Conservation (phyloP, 2,113 vertebrate species). For the Etia nguti region DNA sequence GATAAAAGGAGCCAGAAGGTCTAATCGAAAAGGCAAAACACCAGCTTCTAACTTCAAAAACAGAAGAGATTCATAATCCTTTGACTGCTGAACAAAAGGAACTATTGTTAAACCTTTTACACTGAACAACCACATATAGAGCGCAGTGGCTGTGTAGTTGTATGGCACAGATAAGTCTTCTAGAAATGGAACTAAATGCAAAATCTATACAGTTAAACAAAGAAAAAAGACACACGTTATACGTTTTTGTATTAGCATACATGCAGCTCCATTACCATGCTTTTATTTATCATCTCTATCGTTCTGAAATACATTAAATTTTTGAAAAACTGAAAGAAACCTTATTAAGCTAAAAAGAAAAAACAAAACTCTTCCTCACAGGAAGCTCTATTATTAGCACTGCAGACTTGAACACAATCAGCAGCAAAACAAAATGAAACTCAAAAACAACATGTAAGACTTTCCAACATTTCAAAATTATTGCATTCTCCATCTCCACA, state of each 20-base stretch:
- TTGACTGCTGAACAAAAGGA: conserved; percentile 3
- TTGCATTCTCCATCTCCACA: conserved; percentile 13
- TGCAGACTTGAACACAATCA: neutral
- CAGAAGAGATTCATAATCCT: neutral
- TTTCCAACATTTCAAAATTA: conserved; percentile 44
- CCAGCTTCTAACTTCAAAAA: neutral
- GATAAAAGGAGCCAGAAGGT: conserved; percentile 27
- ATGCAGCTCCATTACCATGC: neutral
- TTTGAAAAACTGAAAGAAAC: neutral
- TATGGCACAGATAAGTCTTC: neutral
- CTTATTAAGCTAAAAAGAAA: neutral
- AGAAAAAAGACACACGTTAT: neutral
- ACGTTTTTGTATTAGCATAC: neutral
- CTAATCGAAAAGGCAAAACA: conserved; percentile 18
- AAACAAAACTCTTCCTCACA: neutral
- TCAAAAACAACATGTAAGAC: conserved; percentile 9
- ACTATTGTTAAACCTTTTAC: neutral
- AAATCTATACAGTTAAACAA: neutral
- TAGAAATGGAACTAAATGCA: neutral
- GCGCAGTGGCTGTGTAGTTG: neutral
- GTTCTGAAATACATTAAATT: neutral
- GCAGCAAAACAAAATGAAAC: neutral
- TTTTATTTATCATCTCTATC: neutral
- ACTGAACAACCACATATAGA: neutral
- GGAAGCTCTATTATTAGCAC: neutral